Evolutionary conservation across 2,113 vertebrate genomes (phyloP), one percentile per base, ranked within the genome.

Genomic region (Elephas maximus): DNA sequence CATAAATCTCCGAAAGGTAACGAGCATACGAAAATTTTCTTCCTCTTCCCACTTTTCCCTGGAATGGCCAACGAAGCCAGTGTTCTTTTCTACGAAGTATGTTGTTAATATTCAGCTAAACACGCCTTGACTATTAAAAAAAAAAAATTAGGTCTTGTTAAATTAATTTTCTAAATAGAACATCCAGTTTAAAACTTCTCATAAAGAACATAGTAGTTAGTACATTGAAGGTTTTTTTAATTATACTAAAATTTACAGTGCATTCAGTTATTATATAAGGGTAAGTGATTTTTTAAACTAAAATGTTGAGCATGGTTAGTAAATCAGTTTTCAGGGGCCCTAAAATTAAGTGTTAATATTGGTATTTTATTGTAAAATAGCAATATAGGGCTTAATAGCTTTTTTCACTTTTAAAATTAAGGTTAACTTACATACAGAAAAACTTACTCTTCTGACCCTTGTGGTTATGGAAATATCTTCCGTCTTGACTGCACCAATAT

Each of bases 301-400:
- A 92, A 95, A 91, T 94, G 76, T 51, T 96, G 18, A 76, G 2
- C 67, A 73, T 86, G 18, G 20, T 73, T 77, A 88, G 24, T 74
- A 91, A 86, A 37, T 93, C 45, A 79, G 15, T 82, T 77, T 93
- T 60, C 33, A 67, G 33, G 10, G 7, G 24, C 10, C 12, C 30
- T 65, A 48, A 95, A 94, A 81, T 88, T n/a, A 93, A 85, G 37
- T 90, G 74, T 69, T 78, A 86, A 26, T 86, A 14, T 77, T 89
- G 15, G 2, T 62, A 23, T 77, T 89, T 93, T 78, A 92, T 84
- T 62, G 67, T 81, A 60, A 67, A 76, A 53, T n/a, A 92, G 8
- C 71, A 82, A 87, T 48, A 15, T 76, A 82, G 9, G 28, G 7
- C 5, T 88, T 80, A 48, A 45, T 3, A 67, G 14, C 69, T 65